Conservation (phyloP, 2,113 vertebrate species). For the Chinchilla lanigera region DNA sequence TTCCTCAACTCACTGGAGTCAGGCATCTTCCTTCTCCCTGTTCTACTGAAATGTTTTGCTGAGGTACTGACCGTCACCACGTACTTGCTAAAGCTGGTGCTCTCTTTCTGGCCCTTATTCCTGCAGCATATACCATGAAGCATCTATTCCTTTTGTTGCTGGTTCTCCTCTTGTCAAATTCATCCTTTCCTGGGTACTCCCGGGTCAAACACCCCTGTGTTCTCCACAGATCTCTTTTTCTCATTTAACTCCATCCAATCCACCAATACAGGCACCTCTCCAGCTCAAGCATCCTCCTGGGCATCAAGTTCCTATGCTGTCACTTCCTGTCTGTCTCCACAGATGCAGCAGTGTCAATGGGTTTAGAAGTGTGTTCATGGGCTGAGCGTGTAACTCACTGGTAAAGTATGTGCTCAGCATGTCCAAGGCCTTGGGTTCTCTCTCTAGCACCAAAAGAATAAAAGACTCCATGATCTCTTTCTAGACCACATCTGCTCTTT, state of each 20-base stretch:
- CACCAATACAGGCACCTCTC: neutral
- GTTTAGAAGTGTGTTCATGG: neutral
- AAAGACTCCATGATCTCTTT: neutral
- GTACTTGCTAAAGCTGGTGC: neutral
- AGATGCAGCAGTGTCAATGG: neutral
- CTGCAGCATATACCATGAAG: neutral
- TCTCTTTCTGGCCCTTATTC: neutral
- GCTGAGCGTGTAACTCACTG: neutral
- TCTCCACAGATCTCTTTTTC: neutral
- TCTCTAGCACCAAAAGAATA: neutral
- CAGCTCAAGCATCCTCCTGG: neutral
- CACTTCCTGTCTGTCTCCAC: neutral
- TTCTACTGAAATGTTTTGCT: neutral
- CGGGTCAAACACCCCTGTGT: neutral
- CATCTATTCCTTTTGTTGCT: neutral
- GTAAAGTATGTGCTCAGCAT: neutral
- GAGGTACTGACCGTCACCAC: neutral
- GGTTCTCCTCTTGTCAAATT: neutral
- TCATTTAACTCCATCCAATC: neutral
- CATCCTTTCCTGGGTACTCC: neutral
- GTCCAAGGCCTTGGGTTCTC: neutral
- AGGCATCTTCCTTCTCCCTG: neutral
- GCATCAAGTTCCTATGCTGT: neutral
- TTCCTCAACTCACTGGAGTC: neutral
- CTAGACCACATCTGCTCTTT: neutral